Evolutionary conservation across 2,113 vertebrate species (phyloP).

Genomic region (Sinocyclocheilus anophthalmus): DNA sequence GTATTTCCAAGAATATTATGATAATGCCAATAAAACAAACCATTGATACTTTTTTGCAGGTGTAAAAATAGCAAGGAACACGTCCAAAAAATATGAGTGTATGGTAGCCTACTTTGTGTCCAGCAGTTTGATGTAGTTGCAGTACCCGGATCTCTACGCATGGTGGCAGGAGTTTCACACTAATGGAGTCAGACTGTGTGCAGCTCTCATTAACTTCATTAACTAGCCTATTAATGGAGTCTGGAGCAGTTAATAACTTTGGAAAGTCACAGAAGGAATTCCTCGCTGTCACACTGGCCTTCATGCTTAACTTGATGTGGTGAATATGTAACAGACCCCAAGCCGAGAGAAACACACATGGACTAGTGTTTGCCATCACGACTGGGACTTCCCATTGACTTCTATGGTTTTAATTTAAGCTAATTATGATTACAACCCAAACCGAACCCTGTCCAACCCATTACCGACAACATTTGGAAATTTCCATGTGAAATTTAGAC

Average conservation of each 20-base stretch:
- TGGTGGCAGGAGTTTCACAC: background rate
- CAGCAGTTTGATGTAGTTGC: background rate
- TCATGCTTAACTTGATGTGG: background rate
- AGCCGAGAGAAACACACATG: background rate
- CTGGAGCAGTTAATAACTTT: background rate
- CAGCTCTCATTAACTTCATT: background rate
- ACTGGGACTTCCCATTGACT: background rate
- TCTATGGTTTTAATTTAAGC: background rate
- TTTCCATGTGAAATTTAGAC: background rate
- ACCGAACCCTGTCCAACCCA: background rate
- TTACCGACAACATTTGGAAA: background rate
- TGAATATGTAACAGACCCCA: slow-evolving; percentile 5
- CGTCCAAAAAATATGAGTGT: background rate
- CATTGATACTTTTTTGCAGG: background rate
- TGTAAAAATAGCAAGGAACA: background rate
- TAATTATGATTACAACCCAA: background rate
- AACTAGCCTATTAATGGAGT: background rate
- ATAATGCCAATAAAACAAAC: background rate
- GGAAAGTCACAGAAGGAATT: background rate
- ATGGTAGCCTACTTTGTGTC: background rate
- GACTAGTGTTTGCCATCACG: background rate
- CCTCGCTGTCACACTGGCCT: background rate
- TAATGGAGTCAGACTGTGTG: background rate
- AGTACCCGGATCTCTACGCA: background rate
- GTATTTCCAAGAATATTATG: background rate